Evolutionary conservation across 2,797 vertebrate genomes (phyloP).

Genomic region (Tokudaia muenninki): DNA sequence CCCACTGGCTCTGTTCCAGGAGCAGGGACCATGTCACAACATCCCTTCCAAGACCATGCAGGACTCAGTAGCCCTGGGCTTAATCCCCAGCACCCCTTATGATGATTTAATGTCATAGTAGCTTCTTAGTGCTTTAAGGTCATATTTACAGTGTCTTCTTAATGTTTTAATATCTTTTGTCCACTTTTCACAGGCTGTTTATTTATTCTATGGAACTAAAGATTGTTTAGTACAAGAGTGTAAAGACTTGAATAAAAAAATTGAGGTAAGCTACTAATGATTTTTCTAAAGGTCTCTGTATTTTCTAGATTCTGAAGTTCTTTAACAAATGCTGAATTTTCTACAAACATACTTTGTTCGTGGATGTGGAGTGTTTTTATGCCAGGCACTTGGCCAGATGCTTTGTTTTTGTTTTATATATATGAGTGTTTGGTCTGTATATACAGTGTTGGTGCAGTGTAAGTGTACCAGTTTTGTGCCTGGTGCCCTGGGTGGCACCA

Average conservation of each 20-base stretch:
- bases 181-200: conserved; percentile 92
- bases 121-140: background rate
- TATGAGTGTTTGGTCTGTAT: background rate
- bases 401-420: background rate
- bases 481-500: background rate
- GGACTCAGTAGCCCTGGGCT: background rate
- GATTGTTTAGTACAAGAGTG: conserved; percentile 99
- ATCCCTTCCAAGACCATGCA: background rate
- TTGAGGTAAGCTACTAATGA: conserved; percentile 92
- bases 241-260: conserved; percentile 98
- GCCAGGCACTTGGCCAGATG: background rate
- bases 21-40: background rate
- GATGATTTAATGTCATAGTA: background rate
- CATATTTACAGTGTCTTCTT: background rate
- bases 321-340: conserved; percentile 50
- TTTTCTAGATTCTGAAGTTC: conserved; percentile 37
- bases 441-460: background rate
- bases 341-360: background rate
- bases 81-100: background rate
- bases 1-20: background rate
- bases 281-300: conserved; percentile 58
- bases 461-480: background rate
- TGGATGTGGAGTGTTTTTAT: background rate
- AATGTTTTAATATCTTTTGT: conserved; percentile 55
- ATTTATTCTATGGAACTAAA: conserved; percentile 99